phyloP scores from a whole-genome alignment of 2,888 invertebrate species.

The Ophraella communa region DNA sequence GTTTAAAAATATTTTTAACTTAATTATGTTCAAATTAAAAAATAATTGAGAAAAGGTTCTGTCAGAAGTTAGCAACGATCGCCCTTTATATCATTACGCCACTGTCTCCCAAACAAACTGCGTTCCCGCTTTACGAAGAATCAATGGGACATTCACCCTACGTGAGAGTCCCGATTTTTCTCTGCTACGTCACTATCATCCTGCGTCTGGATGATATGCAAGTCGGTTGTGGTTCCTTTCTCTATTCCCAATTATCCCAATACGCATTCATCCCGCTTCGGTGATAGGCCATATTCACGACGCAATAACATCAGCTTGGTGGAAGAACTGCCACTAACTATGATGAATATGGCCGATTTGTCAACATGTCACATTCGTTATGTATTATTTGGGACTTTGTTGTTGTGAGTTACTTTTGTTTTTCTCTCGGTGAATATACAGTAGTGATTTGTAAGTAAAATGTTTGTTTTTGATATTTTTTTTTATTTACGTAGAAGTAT shows the following conservation, averaged over 20 bases:
- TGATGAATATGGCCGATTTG: constrained; percentile 52
- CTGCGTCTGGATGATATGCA: constrained; percentile 40
- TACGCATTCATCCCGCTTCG: constrained; percentile 42
- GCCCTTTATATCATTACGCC: constrained; percentile 6
- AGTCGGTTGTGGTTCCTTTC: constrained; percentile 48
- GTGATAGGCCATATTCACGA: constrained; percentile 56
- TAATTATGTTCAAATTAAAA: too few species aligned
- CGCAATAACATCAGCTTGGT: constrained; percentile 47
- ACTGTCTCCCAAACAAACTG: constrained; percentile 29
- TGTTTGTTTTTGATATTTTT: background rate
- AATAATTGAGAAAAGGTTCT: background rate
- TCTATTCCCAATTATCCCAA: constrained; percentile 19
- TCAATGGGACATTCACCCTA: constrained; percentile 50
- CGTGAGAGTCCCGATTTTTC: constrained; percentile 27
- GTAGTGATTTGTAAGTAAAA: constrained; percentile 7
- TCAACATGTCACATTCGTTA: constrained; percentile 34
- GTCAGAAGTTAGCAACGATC: background rate
- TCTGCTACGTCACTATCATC: constrained; percentile 20
- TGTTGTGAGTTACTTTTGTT: constrained; percentile 14
- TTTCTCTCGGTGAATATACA: background rate
- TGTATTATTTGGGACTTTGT: constrained; percentile 14
- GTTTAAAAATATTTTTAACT: too few species aligned
- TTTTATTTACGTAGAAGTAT: background rate
- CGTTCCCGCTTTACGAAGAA: constrained; percentile 39
- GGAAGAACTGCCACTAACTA: constrained; percentile 42